Conservation (phyloP, 2,888 invertebrate genomes). For the Andricus quercusramuli region DNA sequence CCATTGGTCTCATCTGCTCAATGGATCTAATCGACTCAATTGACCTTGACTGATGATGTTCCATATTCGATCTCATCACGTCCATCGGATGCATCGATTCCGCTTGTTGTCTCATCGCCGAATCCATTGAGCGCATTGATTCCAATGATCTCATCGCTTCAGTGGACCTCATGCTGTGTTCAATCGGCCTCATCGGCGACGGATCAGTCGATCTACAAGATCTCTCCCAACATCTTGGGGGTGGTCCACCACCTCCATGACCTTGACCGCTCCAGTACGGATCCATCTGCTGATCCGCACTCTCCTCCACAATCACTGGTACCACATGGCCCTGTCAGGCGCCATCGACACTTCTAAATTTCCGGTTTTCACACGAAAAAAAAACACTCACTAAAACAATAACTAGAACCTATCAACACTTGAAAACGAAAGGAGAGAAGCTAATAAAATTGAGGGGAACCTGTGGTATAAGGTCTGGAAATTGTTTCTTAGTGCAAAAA, state of each 20-base stretch:
- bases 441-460: background rate
- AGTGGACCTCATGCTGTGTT: conserved; percentile 72
- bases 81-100: conserved; percentile 53
- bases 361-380: background rate
- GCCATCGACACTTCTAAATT: conserved; percentile 60
- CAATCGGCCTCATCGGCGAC: conserved; percentile 75
- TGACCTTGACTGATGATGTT: conserved; percentile 67
- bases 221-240: conserved; percentile 74
- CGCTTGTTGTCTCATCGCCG: conserved; percentile 69
- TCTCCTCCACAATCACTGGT: conserved; percentile 50
- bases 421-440: background rate
- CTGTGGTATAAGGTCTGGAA: background rate
- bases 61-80: conserved; percentile 10
- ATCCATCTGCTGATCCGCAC: conserved; percentile 74
- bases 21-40: conserved; percentile 67
- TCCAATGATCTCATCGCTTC: conserved; percentile 76
- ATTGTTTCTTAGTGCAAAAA: background rate
- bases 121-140: conserved; percentile 75
- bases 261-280: conserved; percentile 78
- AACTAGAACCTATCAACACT: background rate
- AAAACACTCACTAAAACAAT: background rate
- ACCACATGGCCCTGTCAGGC: conserved; percentile 72
- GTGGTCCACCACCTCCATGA: conserved; percentile 60
- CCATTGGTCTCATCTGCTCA: conserved; percentile 46
- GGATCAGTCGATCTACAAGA: conserved; percentile 75